phyloP scores from a whole-genome alignment of 2,113 vertebrate species.

The Oncorhynchus clarkii region DNA sequence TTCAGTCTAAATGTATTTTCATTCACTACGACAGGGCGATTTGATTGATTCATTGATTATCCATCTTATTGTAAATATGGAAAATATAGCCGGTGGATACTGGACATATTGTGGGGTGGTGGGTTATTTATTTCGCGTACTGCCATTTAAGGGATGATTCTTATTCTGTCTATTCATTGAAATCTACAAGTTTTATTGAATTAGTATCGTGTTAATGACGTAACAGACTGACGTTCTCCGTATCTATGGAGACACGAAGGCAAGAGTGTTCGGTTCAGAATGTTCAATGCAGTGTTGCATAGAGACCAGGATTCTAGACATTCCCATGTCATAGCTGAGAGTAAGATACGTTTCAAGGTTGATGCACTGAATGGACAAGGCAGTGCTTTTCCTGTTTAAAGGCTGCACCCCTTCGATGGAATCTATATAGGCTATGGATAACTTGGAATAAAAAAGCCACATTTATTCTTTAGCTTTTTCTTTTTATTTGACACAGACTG shows the following conservation, averaged over 20 bases:
- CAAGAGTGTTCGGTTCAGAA: slow-evolving; percentile 26
- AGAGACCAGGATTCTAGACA: background rate
- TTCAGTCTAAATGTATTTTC: too few species aligned
- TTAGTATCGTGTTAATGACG: slow-evolving; percentile 36
- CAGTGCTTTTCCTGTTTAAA: slow-evolving; percentile 28
- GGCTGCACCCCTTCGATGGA: too few species aligned
- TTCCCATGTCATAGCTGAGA: background rate
- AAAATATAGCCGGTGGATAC: background rate
- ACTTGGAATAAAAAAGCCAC: background rate
- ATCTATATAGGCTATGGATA: too few species aligned
- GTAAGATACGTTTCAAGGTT: slow-evolving; percentile 47
- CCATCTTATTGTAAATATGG: background rate
- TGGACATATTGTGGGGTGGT: too few species aligned
- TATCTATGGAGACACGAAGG: slow-evolving; percentile 62
- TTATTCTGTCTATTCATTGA: background rate
- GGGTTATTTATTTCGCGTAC: background rate
- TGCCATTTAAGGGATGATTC: background rate
- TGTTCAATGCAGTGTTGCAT: slow-evolving; percentile 57
- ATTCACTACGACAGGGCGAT: too few species aligned
- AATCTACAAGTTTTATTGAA: slow-evolving; percentile 23
- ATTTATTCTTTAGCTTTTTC: background rate
- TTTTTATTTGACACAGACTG: slow-evolving; percentile 28
- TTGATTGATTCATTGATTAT: background rate
- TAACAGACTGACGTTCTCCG: slow-evolving; percentile 32
- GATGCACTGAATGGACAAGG: slow-evolving; percentile 53